Base-by-base conservation (phyloP, 1,140 invertebrate species). In the Popillia japonica region DNA sequence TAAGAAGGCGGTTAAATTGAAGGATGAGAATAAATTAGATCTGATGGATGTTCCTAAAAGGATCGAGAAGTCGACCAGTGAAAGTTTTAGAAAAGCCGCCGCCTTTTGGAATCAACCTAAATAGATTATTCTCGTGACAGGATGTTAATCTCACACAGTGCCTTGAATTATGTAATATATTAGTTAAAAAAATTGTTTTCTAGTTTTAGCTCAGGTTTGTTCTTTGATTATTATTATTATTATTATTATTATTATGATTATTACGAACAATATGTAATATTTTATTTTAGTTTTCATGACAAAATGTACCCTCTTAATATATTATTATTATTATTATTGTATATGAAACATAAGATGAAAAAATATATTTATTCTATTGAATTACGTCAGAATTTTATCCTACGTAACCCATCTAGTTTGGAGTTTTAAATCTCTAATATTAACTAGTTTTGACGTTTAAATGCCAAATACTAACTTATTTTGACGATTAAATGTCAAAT, bases 31-130 rank as follows among this genome's bases (percentile, higher is more conserved):
- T 40, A 42, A 74, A 40, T 17, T 34, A 20, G 22, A 74, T 41
- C 11, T 7, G 3, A n/a, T 3, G n/a, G 40, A 74, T 1, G 27
- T 14, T 14, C 48, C 48, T 6, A 55, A 17, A 17, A 55, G 7
- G 14, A 17, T 14, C 61, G 80, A 80, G 9, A 83, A 81, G 78
- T 80, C 80, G 64, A 82, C 82, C 78, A 83, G 82, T 78, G 84
- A 83, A 41, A 81, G 80, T 61, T 85, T 84, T 79, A 80, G 83
- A 77, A 85, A 82, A 75, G 84, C 82, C 9, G 79, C 84, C 0
- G 84, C 84, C 44, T 85, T 85, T 79, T 85, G 84, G 84, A 85
- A 84, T 75, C 78, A 79, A 44, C 80, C 83, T 0, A 84, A 85
- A 81, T 68, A 72, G 23, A 34, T 34, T 34, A 34, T 34, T 74